Evolutionary conservation across 1,140 invertebrate species (phyloP).

Genomic region (Aleiodes sp.): DNA sequence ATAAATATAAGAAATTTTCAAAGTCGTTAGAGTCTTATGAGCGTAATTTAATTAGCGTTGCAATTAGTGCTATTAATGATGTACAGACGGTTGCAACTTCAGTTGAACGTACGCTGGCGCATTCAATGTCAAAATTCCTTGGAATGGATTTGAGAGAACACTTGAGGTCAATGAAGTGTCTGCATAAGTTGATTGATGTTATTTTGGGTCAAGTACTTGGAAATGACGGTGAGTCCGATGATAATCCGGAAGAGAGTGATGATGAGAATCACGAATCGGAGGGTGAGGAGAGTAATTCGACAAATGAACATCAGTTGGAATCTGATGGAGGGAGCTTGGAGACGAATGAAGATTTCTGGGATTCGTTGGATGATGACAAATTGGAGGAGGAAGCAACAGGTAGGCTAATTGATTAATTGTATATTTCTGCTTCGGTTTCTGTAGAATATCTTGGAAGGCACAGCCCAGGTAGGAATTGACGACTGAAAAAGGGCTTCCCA

Average conservation of each 20-base stretch:
- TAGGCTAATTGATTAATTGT: too few relatives aligned
- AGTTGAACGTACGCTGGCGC: constrained; percentile 17
- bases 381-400: too few relatives aligned
- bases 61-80: constrained; percentile 19
- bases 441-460: too few relatives aligned
- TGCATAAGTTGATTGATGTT: not conserved
- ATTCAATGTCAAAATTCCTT: not conserved
- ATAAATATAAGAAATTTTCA: constrained; percentile 26
- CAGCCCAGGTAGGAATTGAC: too few relatives aligned
- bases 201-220: not conserved
- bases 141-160: constrained; percentile 13
- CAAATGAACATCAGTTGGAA: not conserved
- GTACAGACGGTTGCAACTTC: not conserved
- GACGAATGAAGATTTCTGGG: too few relatives aligned
- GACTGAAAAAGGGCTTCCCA: too few relatives aligned
- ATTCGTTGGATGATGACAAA: too few relatives aligned
- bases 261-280: too few relatives aligned
- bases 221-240: not conserved
- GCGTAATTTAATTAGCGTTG: constrained; percentile 14
- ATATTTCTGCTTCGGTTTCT: too few relatives aligned
- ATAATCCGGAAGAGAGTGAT: not conserved
- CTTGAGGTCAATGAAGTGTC: constrained; percentile 7
- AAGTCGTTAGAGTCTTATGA: constrained; percentile 34
- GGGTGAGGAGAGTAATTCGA: too few relatives aligned
- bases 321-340: not conserved